These are phyloP conservation scores for Aldabrachelys gigantea DNA, from an alignment of 2,113 vertebrate genomes.

Conservation along the genomic window DNA sequence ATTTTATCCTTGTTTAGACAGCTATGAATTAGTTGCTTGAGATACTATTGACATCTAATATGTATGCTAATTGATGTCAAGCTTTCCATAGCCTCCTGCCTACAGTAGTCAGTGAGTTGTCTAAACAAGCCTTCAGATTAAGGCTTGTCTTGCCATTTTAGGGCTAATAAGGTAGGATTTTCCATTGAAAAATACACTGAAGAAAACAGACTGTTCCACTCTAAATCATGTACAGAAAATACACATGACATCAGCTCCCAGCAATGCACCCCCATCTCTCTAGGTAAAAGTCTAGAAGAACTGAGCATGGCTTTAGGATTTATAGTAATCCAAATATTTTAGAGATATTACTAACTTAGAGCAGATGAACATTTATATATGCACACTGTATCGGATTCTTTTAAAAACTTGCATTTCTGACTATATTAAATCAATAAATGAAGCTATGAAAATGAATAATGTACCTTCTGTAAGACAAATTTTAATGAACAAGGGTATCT, in stretches of 20 bases:
- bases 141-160: not conserved
- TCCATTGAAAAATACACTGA: not conserved
- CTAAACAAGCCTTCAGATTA: not conserved
- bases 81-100: not conserved
- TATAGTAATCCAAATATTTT: not conserved
- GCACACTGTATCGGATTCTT: not conserved
- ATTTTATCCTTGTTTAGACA: not conserved
- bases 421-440: not conserved
- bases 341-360: not conserved
- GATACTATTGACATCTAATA: constrained; percentile 27
- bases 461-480: accelerated
- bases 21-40: constrained; percentile 22
- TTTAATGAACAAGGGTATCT: not conserved
- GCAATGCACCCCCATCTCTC: accelerated
- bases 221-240: not conserved
- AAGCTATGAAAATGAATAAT: not conserved
- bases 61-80: not conserved
- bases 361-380: not conserved
- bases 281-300: not conserved
- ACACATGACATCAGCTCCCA: not conserved
- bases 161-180: not conserved
- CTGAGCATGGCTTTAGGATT: not conserved
- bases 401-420: not conserved
- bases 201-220: not conserved
- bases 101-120: not conserved